Conservation (phyloP, 2,888 invertebrate genomes). For the Siphonodentalium dalli region DNA sequence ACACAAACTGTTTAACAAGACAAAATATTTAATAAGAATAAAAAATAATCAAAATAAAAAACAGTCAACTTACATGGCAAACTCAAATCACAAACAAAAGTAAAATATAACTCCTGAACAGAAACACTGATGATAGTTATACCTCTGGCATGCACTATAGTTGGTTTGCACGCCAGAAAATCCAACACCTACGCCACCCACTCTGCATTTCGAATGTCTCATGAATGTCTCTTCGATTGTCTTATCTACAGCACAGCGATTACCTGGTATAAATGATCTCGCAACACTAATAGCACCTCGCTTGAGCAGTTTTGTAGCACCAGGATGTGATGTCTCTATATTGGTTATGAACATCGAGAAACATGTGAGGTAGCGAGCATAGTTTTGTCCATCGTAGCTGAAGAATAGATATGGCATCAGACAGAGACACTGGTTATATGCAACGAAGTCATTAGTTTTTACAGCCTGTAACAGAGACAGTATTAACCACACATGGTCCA, state of each 20-base stretch:
- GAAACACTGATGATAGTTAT: too few relatives aligned
- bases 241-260: conserved; percentile 30
- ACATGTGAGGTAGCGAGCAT: conserved; percentile 28
- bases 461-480: conserved; percentile 3
- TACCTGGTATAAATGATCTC: conserved; percentile 33
- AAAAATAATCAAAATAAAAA: too few relatives aligned
- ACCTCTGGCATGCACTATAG: too few relatives aligned
- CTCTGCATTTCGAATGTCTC: conserved; percentile 18
- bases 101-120: too few relatives aligned
- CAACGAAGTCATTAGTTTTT: neutral
- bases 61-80: too few relatives aligned
- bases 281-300: conserved; percentile 33
- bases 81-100: too few relatives aligned
- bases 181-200: too few relatives aligned
- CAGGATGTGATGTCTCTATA: conserved; percentile 29
- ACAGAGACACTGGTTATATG: conserved; percentile 5
- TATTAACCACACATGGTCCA: conserved; percentile 2
- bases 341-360: conserved; percentile 27
- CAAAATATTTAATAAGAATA: too few relatives aligned
- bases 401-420: conserved; percentile 30
- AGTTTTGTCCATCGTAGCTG: conserved; percentile 32
- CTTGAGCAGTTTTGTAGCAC: conserved; percentile 18
- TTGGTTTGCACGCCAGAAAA: too few relatives aligned
- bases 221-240: conserved; percentile 31
- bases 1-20: too few relatives aligned